Base-by-base conservation (phyloP, 2,888 invertebrate species). In the Eupelmus urozonus region DNA sequence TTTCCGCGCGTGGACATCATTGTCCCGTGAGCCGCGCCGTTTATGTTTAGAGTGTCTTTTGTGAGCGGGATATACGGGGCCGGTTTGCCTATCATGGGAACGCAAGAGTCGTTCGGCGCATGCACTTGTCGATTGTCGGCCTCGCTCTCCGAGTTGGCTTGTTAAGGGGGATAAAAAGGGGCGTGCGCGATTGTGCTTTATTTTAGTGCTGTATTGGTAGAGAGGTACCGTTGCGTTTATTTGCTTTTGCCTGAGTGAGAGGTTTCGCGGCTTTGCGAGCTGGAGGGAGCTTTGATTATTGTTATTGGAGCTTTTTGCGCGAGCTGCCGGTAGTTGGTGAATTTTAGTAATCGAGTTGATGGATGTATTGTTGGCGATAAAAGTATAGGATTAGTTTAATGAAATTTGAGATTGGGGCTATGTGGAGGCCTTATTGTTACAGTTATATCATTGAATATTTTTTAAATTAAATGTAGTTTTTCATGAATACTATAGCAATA, bases 211-310 rank as follows among this genome's bases (percentile, higher is more conserved):
- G 9, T 49, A 75, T 59, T 7, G 60, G 0, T 53, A 60, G 62
- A 67, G 53, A 75, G 67, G 60, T 74, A 57, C 66, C 66, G 65
- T 59, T 66, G 40, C 25, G 53, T 67, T 75, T 75, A 60, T 42
- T 75, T 51, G 49, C 29, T 34, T 55, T 73, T 51, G 60, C 51
- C n/a, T 13, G 34, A 34, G 34, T 34, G 9, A 29, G 29, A n/a
- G 49, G 45, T 51, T 65, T 65, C 25, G 5, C 49, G 45, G 18
- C 27, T 63, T 16, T 7, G 25, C 20, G 16, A 11, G 9, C 45
- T 51, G 49, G n/a, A n/a, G n/a, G n/a, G n/a, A n/a, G n/a, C n/a
- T n/a, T n/a, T n/a, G n/a, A n/a, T n/a, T n/a, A n/a, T n/a, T n/a
- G n/a, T n/a, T n/a, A n/a, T 5, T 34, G 34, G 42, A 29, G 62